A percentile compares a stretch with the other conserved stretches of the same genome.
Conservation (phyloP, 2,797 vertebrate genomes). For the Catamblyrhynchus diadema region DNA sequence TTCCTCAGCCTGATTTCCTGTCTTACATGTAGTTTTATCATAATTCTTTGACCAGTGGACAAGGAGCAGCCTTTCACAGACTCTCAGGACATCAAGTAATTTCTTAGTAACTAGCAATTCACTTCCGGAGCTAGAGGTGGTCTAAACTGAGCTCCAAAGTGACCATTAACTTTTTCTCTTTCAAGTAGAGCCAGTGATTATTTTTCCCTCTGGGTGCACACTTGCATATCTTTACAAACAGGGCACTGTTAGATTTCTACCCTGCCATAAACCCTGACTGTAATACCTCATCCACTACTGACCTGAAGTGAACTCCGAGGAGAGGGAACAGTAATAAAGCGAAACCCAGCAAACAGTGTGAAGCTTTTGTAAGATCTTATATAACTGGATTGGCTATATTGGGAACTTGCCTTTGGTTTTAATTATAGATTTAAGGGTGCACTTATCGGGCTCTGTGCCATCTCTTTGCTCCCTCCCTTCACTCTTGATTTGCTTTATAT, state of each 20-base stretch:
- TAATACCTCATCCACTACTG: conserved; percentile 32
- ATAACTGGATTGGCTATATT: conserved; percentile 53
- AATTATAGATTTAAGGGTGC: conserved; percentile 64
- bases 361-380: conserved; percentile 55
- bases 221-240: conserved; percentile 46
- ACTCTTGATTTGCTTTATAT: conserved; percentile 56
- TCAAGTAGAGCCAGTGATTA: not conserved
- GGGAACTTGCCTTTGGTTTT: conserved; percentile 56
- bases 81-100: not conserved
- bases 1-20: not conserved
- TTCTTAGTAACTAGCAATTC: not conserved
- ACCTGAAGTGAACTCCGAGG: conserved; percentile 55
- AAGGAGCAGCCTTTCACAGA: not conserved
- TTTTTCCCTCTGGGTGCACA: conserved; percentile 35
- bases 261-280: conserved; percentile 44
- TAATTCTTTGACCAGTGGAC: not conserved
- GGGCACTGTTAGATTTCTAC: conserved; percentile 31
- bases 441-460: conserved; percentile 49
- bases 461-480: conserved; percentile 50
- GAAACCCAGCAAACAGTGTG: conserved; percentile 37
- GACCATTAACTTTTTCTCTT: conserved; percentile 20
- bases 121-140: not conserved
- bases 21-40: not conserved
- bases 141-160: not conserved
- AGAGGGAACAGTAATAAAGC: conserved; percentile 52